Conservation (phyloP, 1,140 invertebrate species). For the Berghia stephanieae region DNA sequence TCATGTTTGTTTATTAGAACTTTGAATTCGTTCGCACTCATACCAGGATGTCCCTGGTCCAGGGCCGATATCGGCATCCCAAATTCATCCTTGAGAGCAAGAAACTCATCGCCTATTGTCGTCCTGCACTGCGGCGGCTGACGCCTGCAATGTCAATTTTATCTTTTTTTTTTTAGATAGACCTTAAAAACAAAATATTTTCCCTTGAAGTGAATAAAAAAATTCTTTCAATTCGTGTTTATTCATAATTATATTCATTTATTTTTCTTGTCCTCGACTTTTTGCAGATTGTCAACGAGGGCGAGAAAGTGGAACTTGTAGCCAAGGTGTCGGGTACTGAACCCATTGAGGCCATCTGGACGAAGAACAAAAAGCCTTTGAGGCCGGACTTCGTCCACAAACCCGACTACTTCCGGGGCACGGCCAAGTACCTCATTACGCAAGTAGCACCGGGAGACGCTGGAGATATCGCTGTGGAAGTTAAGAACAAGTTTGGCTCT, state of each 20-base stretch:
- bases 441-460: constrained; percentile 93
- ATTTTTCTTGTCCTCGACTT: constrained; percentile 10
- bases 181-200: neutral
- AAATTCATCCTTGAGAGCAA: no score
- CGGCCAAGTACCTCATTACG: constrained; percentile 73
- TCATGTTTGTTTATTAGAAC: no score
- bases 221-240: neutral
- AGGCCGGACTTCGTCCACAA: constrained; percentile 42
- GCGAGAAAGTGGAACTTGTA: constrained; percentile 57
- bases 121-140: no score
- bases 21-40: no score
- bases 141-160: neutral
- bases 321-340: constrained; percentile 63
- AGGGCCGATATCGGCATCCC: no score
- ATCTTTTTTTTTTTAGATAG: neutral
- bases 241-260: neutral
- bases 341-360: constrained; percentile 60
- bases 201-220: neutral
- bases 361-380: constrained; percentile 55
- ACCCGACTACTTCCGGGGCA: constrained; percentile 51
- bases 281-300: constrained; percentile 54
- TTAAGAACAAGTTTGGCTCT: constrained; percentile 87
- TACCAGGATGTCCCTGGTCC: no score
- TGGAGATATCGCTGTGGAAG: constrained; percentile 92
- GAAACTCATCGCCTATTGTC: no score